Percentiles rank a stretch among this genome's conserved stretches.
Evolutionary conservation across 2,797 vertebrate genomes (phyloP).

Genomic region (Acrossocheilus wenchowensis): DNA sequence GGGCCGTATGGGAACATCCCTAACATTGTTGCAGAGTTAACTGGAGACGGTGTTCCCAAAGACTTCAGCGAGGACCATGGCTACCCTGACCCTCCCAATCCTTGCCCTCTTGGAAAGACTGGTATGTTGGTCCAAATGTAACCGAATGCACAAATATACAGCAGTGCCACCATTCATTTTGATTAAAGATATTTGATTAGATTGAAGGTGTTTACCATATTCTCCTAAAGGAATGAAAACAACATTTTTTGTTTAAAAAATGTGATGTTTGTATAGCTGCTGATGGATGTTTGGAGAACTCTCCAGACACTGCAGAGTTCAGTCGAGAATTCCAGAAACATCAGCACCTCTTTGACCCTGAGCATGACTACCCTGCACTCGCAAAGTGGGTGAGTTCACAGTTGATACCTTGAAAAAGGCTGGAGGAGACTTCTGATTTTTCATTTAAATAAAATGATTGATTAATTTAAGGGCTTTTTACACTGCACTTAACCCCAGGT

Average conservation of each 20-base stretch:
- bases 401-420: neutral
- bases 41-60: constrained; percentile 94
- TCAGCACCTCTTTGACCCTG: constrained; percentile 93
- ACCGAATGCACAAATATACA: neutral
- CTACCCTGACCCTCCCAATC: constrained; percentile 97
- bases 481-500: neutral
- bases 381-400: constrained; percentile 91
- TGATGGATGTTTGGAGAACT: constrained; percentile 93
- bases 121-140: constrained; percentile 72
- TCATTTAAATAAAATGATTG: constrained; percentile 3
- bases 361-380: constrained; percentile 90
- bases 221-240: neutral
- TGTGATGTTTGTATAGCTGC: constrained; percentile 71
- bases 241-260: neutral
- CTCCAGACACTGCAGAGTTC: constrained; percentile 95
- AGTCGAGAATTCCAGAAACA: constrained; percentile 95
- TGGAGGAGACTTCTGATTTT: neutral
- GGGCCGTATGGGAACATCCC: constrained; percentile 98
- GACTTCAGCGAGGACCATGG: constrained; percentile 95
- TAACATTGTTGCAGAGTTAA: constrained; percentile 96
- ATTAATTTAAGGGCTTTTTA: neutral
- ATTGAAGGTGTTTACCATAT: neutral
- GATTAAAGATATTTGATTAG: neutral
- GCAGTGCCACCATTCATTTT: neutral
- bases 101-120: constrained; percentile 92